Evolutionary conservation across 1,140 invertebrate genomes (phyloP), one percentile per base, ranked within the genome.

Genomic region (Halyomorpha halys): DNA sequence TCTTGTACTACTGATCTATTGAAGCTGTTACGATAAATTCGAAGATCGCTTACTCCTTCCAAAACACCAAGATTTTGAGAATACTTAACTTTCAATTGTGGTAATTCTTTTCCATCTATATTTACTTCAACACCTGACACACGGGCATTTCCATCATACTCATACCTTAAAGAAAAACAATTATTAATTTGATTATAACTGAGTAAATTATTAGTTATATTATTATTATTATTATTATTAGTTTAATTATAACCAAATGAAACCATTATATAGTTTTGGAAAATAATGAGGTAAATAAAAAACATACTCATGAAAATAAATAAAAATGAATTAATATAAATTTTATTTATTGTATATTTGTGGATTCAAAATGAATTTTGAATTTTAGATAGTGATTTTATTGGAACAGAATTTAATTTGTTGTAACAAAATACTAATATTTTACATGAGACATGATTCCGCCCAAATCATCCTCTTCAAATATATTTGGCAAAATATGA

Each of bases 1-100:
- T 94, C 90, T 73, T 93, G 89, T 77, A 93, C 87, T 0, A 93
- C 86, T 0, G 90, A 90, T 69, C 89, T 79, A 69, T 93, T 93
- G 74, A 92, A 92, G 1, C 86, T 83, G 70, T 91, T 91, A 66
- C 87, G 79, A 65, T 89, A 89, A 27, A 93, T 86, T 69, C 89
- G 81, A 54, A 95, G 77, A 72, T 94, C 90, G 64, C 87, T 88
- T 1, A 94, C 83, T 23, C 85, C 83, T 75, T 94, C 91, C 16
- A 94, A 72, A 27, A 85, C 83, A 1, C 91, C 91, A 0, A 92
- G 75, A 71, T 93, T 93, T 69, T 90, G 87, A 71, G 90, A 90
- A 73, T 92, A 94, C 71, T 90, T 91, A 59, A 91, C 75, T 67
- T 87, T 80, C 27, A 90, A 75, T 39, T 82, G 79, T 2, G 83